phyloP scores from a whole-genome alignment of 1,140 invertebrate genomes.

The Drosophila ananassae region DNA sequence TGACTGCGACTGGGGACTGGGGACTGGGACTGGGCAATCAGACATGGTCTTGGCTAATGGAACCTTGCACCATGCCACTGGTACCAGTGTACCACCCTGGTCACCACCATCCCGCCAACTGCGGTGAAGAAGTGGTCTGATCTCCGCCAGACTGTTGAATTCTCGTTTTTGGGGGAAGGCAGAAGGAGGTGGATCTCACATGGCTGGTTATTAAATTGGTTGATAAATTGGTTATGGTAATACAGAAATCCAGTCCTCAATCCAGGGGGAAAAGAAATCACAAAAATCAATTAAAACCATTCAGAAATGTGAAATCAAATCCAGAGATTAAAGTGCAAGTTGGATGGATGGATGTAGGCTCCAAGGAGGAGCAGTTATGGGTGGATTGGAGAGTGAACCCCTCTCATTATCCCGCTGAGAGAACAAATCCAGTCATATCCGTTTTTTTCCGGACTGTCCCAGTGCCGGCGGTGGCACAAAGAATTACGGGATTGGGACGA shows the following conservation, averaged over 20 bases:
- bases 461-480: constrained; percentile 39
- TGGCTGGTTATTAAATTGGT: constrained; percentile 27
- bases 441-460: constrained; percentile 57
- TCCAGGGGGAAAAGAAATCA: constrained; percentile 15
- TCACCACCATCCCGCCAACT: not conserved
- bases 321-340: constrained; percentile 11
- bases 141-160: constrained; percentile 53
- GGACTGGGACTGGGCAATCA: constrained; percentile 20
- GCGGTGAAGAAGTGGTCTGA: constrained; percentile 29
- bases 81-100: not conserved
- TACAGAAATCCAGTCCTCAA: constrained; percentile 11
- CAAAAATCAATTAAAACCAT: constrained; percentile 23
- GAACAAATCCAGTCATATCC: constrained; percentile 33
- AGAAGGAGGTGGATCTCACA: constrained; percentile 5
- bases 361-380: not conserved
- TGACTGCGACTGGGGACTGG: constrained; percentile 9
- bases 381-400: not conserved
- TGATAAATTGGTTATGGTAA: constrained; percentile 23
- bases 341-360: too few relatives aligned
- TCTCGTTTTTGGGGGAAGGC: not conserved
- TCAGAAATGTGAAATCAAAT: constrained; percentile 35
- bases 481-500: constrained; percentile 44
- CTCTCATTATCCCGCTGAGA: not conserved
- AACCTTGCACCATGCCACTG: constrained; percentile 64
- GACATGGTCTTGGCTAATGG: constrained; percentile 61